Evolutionary conservation across 2,888 invertebrate genomes (phyloP).

Genomic region (Kuschelorhynchus macadamiae): DNA sequence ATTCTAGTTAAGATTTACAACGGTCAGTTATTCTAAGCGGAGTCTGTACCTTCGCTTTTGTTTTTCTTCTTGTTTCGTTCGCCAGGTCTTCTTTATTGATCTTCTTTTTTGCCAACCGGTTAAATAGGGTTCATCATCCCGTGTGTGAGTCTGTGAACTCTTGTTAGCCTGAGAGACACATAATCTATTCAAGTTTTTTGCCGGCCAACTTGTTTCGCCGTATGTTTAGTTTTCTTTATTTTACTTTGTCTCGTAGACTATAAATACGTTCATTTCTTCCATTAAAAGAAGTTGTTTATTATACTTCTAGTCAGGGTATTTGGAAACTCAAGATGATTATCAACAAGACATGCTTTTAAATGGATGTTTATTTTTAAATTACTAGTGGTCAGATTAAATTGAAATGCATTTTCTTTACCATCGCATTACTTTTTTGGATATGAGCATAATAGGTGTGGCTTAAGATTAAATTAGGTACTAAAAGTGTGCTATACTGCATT

Average conservation of each 20-base stretch:
- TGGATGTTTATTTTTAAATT: no score
- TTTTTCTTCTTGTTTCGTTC: slow-evolving; percentile 24
- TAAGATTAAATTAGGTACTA: no score
- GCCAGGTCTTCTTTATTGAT: slow-evolving; percentile 44
- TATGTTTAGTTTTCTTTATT: slow-evolving; percentile 21
- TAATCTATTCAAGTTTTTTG: slow-evolving; percentile 42
- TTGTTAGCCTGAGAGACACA: slow-evolving; percentile 27
- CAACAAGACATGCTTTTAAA: neutral
- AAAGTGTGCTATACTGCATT: no score
- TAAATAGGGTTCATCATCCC: slow-evolving; percentile 49
- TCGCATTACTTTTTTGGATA: no score
- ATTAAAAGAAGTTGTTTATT: slow-evolving; percentile 9
- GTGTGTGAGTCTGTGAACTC: slow-evolving; percentile 45
- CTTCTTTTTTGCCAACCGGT: slow-evolving; percentile 47
- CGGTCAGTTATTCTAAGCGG: slow-evolving; percentile 29
- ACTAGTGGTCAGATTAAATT: no score
- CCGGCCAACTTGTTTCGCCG: slow-evolving; percentile 27
- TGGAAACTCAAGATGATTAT: neutral
- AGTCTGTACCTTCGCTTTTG: slow-evolving; percentile 20
- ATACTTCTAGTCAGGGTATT: neutral
- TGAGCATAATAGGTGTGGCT: no score
- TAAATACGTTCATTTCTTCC: slow-evolving; percentile 14
- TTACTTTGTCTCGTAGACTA: slow-evolving; percentile 18
- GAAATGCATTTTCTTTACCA: no score
- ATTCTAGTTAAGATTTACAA: slow-evolving; percentile 26